phyloP scores from a whole-genome alignment of 2,888 invertebrate genomes.

The Dicycla oo region DNA sequence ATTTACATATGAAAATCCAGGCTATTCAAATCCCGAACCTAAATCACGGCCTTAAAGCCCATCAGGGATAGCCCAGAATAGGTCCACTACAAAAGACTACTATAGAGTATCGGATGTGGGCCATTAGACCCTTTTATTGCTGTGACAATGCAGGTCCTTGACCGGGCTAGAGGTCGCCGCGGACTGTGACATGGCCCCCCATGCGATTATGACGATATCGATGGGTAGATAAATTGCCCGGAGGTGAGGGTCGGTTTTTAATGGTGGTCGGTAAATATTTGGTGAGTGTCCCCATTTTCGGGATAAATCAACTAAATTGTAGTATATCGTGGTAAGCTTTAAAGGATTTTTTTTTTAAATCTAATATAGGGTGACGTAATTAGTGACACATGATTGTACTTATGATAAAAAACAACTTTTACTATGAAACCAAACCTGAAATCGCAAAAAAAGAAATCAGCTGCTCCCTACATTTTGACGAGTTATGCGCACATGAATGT shows the following conservation, averaged over 20 bases:
- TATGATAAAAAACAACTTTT: too few species aligned
- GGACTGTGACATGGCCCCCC: constrained; percentile 7
- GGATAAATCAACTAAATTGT: neutral
- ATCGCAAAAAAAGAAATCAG: too few species aligned
- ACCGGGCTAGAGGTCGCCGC: constrained; percentile 50
- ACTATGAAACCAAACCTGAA: too few species aligned
- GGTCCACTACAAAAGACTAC: constrained; percentile 48
- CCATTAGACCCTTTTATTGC: constrained; percentile 63
- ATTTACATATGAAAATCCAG: neutral
- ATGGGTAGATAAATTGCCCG: neutral
- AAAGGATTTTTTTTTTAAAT: too few species aligned
- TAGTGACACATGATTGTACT: too few species aligned
- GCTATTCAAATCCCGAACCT: constrained; percentile 40
- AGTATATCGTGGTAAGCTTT: neutral
- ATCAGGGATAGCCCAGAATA: constrained; percentile 34
- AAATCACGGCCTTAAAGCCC: constrained; percentile 35
- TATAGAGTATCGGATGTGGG: constrained; percentile 55
- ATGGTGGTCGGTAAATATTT: constrained; percentile 27
- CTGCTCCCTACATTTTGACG: too few species aligned
- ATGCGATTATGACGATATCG: constrained; percentile 12
- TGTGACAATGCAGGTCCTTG: constrained; percentile 54
- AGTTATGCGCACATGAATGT: too few species aligned
- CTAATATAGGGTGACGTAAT: too few species aligned
- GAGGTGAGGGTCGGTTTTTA: constrained; percentile 1
- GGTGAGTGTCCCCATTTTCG: neutral